Percentiles rank a stretch among this genome's conserved stretches.
Conservation (phyloP, 2,888 invertebrate species). For the Drosophila longiperda region DNA sequence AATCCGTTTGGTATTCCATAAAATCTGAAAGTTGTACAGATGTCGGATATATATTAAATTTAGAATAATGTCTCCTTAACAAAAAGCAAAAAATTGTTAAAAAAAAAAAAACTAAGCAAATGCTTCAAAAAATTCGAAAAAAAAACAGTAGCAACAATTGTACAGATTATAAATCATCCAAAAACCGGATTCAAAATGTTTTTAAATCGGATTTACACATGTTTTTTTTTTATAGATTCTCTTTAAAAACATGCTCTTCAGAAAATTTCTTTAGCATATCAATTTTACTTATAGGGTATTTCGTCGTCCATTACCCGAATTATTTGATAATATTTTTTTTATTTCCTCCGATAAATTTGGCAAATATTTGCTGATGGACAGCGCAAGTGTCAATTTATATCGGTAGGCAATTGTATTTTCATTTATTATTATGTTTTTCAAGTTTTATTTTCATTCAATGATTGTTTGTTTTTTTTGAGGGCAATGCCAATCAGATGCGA, state of each 20-base stretch:
- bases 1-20: not conserved
- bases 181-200: not conserved
- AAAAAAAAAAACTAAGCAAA: not conserved
- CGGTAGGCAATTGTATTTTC: conserved; percentile 30
- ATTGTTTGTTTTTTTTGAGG: conserved; percentile 50
- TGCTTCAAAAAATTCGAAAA: no score
- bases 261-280: not conserved
- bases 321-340: conserved; percentile 3
- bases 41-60: not conserved
- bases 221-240: not conserved
- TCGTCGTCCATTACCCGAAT: not conserved
- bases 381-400: conserved; percentile 56
- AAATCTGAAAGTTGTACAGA: not conserved
- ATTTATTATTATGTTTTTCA: conserved; percentile 16
- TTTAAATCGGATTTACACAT: not conserved
- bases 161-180: not conserved
- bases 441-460: not conserved
- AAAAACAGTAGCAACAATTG: not conserved
- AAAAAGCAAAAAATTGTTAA: no score
- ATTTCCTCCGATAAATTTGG: conserved; percentile 41
- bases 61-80: not conserved
- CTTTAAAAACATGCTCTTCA: not conserved
- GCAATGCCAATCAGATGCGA: conserved; percentile 57
- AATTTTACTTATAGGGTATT: conserved; percentile 19
- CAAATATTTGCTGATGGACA: conserved; percentile 61